These are phyloP conservation scores for Trachelus tabidus DNA, from an alignment of 2,888 invertebrate species.

Conservation along the genomic window DNA sequence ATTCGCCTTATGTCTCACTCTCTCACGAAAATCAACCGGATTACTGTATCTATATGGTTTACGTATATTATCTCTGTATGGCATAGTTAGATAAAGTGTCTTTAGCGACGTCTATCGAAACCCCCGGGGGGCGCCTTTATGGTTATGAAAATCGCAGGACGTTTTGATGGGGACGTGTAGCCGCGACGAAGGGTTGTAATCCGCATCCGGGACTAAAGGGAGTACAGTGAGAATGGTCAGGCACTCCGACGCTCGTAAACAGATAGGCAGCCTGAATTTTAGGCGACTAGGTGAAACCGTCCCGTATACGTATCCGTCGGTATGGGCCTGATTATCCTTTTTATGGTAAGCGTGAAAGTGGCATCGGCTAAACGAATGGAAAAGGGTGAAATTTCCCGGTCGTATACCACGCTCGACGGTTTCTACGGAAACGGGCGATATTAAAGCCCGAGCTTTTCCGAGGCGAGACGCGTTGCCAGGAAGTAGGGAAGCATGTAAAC, in stretches of 20 bases:
- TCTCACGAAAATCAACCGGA: neutral
- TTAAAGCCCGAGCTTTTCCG: neutral
- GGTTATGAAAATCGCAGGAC: neutral
- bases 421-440: neutral
- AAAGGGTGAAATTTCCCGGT: neutral
- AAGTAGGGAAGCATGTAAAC: neutral
- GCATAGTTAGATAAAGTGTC: neutral
- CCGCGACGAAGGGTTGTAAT: neutral
- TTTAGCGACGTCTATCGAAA: neutral
- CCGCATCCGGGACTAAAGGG: neutral
- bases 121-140: neutral
- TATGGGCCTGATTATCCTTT: neutral
- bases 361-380: neutral
- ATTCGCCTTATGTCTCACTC: neutral
- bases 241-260: neutral
- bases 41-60: neutral
- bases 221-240: neutral
- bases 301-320: neutral
- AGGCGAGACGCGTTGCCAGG: neutral
- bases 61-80: neutral
- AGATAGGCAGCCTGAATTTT: neutral
- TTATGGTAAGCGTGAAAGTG: neutral
- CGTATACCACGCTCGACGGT: neutral
- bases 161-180: neutral
- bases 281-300: neutral